Conservation (phyloP, 2,888 invertebrate species). For the Drosophila falleni region DNA sequence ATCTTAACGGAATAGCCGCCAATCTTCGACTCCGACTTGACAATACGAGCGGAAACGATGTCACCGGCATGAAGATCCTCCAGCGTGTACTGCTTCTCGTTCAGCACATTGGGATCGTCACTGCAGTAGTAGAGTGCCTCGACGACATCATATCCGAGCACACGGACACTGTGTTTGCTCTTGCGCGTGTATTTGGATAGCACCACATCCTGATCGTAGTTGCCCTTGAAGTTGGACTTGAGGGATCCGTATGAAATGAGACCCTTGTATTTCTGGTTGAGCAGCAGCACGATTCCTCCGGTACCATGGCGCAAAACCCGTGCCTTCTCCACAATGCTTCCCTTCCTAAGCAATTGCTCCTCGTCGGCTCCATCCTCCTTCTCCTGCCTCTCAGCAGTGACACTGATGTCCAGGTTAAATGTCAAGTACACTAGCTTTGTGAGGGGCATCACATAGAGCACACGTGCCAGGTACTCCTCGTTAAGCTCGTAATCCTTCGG, state of each 20-base stretch:
- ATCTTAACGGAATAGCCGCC: slow-evolving; percentile 86
- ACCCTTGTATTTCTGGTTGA: slow-evolving; percentile 81
- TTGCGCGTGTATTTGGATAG: slow-evolving; percentile 83
- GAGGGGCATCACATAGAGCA: slow-evolving; percentile 89
- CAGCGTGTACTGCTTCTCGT: slow-evolving; percentile 87
- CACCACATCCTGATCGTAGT: slow-evolving; percentile 84
- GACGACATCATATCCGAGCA: slow-evolving; percentile 89
- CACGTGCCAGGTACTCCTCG: slow-evolving; percentile 87
- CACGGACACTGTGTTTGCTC: slow-evolving; percentile 86
- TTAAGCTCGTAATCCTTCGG: slow-evolving; percentile 84
- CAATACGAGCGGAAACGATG: slow-evolving; percentile 86
- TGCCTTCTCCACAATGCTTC: slow-evolving; percentile 88
- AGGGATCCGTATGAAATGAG: slow-evolving; percentile 82
- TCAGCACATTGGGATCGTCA: slow-evolving; percentile 87
- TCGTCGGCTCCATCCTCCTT: background rate
- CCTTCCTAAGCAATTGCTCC: slow-evolving; percentile 84
- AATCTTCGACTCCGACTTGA: slow-evolving; percentile 85
- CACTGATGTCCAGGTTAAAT: slow-evolving; percentile 73
- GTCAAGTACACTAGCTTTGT: slow-evolving; percentile 90
- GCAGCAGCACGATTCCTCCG: slow-evolving; percentile 84
- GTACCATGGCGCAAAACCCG: slow-evolving; percentile 86
- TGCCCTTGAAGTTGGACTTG: slow-evolving; percentile 79
- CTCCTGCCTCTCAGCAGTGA: background rate
- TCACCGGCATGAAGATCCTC: slow-evolving; percentile 87
- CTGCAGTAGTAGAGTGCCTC: slow-evolving; percentile 90